phyloP scores from a whole-genome alignment of 2,888 invertebrate genomes.

The Cremastinae sp. region DNA sequence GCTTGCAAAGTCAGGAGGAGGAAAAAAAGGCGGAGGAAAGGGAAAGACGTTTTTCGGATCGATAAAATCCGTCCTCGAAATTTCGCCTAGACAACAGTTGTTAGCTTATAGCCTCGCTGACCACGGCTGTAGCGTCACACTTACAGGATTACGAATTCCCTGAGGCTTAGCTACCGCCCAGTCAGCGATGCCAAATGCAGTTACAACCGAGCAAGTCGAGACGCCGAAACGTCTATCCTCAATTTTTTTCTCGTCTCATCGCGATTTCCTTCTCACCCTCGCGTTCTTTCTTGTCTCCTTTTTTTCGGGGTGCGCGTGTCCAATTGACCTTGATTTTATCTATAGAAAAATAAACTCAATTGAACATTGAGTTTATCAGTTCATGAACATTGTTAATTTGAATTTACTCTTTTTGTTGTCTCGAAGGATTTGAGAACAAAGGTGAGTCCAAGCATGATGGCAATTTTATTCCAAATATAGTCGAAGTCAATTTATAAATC shows the following conservation, averaged over 20 bases:
- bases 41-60: constrained; percentile 3
- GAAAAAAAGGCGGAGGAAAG: not conserved
- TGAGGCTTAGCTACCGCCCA: constrained; percentile 46
- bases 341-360: not conserved
- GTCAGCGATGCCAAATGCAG: constrained; percentile 38
- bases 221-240: constrained; percentile 37
- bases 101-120: constrained; percentile 61
- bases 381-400: not conserved
- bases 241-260: constrained; percentile 4
- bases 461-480: constrained; percentile 1
- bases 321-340: not conserved
- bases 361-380: not conserved
- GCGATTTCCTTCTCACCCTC: not conserved
- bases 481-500: constrained; percentile 16
- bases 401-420: constrained; percentile 15
- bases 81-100: constrained; percentile 40
- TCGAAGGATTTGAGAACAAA: constrained; percentile 81
- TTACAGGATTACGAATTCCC: constrained; percentile 70
- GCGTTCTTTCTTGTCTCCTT: not conserved
- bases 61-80: constrained; percentile 52
- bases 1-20: constrained; percentile 14
- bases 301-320: not conserved
- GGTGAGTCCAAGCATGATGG: constrained; percentile 75
- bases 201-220: constrained; percentile 38
- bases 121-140: constrained; percentile 57